phyloP scores from a whole-genome alignment of 2,797 vertebrate genomes.

The Huso huso region DNA sequence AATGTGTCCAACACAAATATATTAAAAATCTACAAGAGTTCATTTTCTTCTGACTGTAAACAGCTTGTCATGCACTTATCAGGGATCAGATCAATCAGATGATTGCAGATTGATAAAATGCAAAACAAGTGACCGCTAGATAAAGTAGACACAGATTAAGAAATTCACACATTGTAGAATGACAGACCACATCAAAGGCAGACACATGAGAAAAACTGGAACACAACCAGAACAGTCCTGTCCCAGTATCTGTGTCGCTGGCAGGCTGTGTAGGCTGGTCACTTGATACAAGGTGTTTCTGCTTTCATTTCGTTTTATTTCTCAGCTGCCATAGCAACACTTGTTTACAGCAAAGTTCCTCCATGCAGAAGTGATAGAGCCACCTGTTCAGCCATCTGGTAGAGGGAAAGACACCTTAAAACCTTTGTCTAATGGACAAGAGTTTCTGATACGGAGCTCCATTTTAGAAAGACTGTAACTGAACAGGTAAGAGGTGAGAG shows the following conservation, averaged over 20 bases:
- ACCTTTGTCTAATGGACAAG: neutral
- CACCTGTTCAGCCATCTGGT: conserved; percentile 27
- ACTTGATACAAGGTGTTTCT: neutral
- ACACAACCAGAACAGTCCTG: neutral
- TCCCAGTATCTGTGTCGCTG: neutral
- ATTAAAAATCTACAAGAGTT: no score
- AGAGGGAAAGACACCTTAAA: neutral
- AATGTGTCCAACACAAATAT: no score
- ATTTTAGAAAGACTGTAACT: no score
- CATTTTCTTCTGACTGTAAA: no score
- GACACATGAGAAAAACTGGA: no score
- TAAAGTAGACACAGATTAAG: no score
- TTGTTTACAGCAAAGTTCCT: conserved; percentile 15
- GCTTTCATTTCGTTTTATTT: neutral
- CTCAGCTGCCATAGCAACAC: conserved; percentile 31
- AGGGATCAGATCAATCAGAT: no score
- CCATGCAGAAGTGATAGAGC: conserved; percentile 9
- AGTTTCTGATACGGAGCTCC: neutral
- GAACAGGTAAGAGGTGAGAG: neutral
- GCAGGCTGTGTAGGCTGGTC: neutral
- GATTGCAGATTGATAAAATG: no score
- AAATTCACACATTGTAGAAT: no score
- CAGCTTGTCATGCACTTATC: no score
- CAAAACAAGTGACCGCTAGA: no score
- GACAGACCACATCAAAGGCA: no score